Conservation (phyloP, 2,797 vertebrate species). For the Mionectes olivaceus region DNA sequence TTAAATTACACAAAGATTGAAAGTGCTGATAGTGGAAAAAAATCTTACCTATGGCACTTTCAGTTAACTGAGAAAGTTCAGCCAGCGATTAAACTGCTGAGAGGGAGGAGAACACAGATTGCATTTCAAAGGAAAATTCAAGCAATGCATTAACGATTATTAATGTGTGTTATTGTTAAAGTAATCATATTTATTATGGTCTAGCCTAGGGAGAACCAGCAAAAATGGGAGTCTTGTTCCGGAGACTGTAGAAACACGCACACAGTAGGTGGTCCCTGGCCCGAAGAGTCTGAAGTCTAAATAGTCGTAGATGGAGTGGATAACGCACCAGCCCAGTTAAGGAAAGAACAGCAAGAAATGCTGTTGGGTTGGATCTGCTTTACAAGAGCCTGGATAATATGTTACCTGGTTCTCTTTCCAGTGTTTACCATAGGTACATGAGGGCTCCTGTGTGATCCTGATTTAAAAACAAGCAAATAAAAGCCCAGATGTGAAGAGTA, state of each 20-base stretch:
- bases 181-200: slow-evolving; percentile 63
- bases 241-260: neutral
- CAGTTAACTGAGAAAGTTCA: slow-evolving; percentile 57
- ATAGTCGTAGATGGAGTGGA: slow-evolving; percentile 8
- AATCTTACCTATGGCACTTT: slow-evolving; percentile 67
- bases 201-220: slow-evolving; percentile 51
- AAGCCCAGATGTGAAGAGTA: neutral
- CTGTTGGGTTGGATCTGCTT: neutral
- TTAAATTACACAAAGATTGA: slow-evolving; percentile 58
- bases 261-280: slow-evolving; percentile 58
- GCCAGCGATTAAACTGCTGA: slow-evolving; percentile 49
- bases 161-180: slow-evolving; percentile 71
- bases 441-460: neutral
- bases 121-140: slow-evolving; percentile 60
- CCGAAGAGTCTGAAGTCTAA: slow-evolving; percentile 28
- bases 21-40: slow-evolving; percentile 45
- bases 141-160: slow-evolving; percentile 52
- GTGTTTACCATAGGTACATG: neutral
- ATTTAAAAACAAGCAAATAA: neutral
- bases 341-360: neutral
- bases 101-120: slow-evolving; percentile 42
- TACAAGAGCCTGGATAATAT: neutral
- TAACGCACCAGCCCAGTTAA: neutral
- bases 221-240: slow-evolving; percentile 56
- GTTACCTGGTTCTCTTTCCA: neutral